Evolutionary conservation across 1,140 invertebrate genomes (phyloP).

Genomic region (Drosophila ercepeae): DNA sequence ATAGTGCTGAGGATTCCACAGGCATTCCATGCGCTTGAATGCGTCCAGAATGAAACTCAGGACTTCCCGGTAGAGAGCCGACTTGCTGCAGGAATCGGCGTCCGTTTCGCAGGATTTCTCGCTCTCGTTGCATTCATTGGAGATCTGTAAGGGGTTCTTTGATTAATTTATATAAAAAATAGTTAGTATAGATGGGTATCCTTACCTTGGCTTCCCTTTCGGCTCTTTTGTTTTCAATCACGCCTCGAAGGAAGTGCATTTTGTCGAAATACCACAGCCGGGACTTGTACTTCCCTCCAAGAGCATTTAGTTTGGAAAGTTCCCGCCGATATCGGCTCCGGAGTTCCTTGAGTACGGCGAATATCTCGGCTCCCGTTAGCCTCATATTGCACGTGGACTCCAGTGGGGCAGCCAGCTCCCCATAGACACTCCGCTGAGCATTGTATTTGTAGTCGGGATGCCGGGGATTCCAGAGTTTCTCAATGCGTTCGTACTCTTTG

Average conservation of each 20-base stretch:
- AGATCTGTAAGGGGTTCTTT: slow-evolving; percentile 21
- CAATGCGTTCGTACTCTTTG: slow-evolving; percentile 66
- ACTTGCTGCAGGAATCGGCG: slow-evolving; percentile 61
- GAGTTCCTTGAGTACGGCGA: slow-evolving; percentile 65
- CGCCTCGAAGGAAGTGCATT: slow-evolving; percentile 64
- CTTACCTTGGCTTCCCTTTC: slow-evolving; percentile 67
- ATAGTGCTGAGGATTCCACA: slow-evolving; percentile 75
- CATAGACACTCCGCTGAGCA: slow-evolving; percentile 66
- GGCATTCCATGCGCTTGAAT: slow-evolving; percentile 60
- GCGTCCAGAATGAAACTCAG: slow-evolving; percentile 66
- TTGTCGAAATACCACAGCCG: slow-evolving; percentile 70
- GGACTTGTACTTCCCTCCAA: slow-evolving; percentile 61
- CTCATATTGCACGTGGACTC: slow-evolving; percentile 53
- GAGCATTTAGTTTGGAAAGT: slow-evolving; percentile 56
- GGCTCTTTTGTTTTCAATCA: slow-evolving; percentile 70
- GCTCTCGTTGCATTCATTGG: slow-evolving; percentile 52
- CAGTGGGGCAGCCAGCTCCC: slow-evolving; percentile 62
- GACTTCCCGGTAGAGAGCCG: slow-evolving; percentile 58
- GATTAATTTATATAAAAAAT: neutral
- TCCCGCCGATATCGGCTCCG: slow-evolving; percentile 67
- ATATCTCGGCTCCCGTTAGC: slow-evolving; percentile 63
- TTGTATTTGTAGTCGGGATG: slow-evolving; percentile 77
- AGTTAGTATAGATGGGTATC: neutral
- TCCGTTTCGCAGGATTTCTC: slow-evolving; percentile 73
- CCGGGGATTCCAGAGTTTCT: slow-evolving; percentile 77